Base-by-base conservation (phyloP, 1,140 invertebrate genomes). In the Drosophila mauritiana region DNA sequence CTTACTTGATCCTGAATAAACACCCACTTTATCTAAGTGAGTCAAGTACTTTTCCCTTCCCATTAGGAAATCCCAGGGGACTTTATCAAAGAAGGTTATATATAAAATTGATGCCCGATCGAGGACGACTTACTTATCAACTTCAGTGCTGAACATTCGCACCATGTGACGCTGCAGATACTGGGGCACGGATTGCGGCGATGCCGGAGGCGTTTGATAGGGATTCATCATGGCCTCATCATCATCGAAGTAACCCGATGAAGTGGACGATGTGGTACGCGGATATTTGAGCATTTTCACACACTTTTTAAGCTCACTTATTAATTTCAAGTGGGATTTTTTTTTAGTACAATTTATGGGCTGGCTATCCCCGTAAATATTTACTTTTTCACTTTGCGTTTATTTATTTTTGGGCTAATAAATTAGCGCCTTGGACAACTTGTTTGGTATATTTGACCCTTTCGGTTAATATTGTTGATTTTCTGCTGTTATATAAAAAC, bases 111-210 rank as follows among this genome's bases (percentile, higher is more conserved):
- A 1, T n/a, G 27, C 10, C 49, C 12, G 15, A 15, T 13, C 10
- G 37, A 34, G 22, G 34, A 54, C 8, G 42, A 92, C 91, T 92
- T 78, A 91, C 91, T 91, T 76, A 67, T 76, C 73, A 40, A 76
- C 91, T 91, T 92, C 91, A 11, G 85, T 79, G 69, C 91, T 92
- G 46, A 92, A 92, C 91, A 92, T 92, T 67, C 91, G 85, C 54
- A 91, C 90, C 68, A 92, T 92, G 73, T 92, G 90, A 34, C 86
- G 77, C 36, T 92, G 80, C 57, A 92, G 72, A 73, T 89, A 89
- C 27, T 92, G 90, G 7, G 89, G 90, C 53, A 80, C 82, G 34
- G 70, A 76, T 22, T 77, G 76, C 8, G 90, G 83, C 8, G 90
- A 91, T 31, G 88, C 65, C 45, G 90, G 90, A 3, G 90, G 88